Conservation (phyloP, 2,888 invertebrate genomes). For the Lochmaea crataegi region DNA sequence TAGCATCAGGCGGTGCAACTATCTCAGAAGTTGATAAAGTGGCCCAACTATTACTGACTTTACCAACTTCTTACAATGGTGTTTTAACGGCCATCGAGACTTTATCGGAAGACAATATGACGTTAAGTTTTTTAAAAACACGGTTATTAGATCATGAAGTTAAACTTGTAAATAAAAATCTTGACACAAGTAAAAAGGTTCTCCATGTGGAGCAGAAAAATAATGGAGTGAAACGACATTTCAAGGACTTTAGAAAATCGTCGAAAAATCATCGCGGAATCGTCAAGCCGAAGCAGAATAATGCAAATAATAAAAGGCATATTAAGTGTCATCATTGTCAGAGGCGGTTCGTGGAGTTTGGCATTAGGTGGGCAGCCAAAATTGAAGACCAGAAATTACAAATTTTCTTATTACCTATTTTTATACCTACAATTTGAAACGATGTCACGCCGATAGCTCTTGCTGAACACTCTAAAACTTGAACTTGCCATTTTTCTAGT, state of each 20-base stretch:
- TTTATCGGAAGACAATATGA: slow-evolving; percentile 54
- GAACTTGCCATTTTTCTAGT: too few species aligned
- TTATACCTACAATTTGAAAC: too few species aligned
- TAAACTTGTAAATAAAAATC: slow-evolving; percentile 35
- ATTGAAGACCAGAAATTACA: too few species aligned
- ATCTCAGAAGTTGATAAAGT: too few species aligned
- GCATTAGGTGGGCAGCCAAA: too few species aligned
- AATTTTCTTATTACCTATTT: too few species aligned
- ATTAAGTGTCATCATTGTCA: too few species aligned
- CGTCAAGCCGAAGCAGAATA: slow-evolving; percentile 4
- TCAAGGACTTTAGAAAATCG: slow-evolving; percentile 11
- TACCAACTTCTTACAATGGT: too few species aligned
- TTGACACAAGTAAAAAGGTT: slow-evolving; percentile 20
- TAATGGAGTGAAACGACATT: background rate
- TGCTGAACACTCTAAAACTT: too few species aligned
- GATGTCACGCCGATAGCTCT: too few species aligned
- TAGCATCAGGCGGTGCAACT: background rate
- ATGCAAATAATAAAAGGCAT: slow-evolving; percentile 18
- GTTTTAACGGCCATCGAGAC: slow-evolving; percentile 56
- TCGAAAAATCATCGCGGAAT: slow-evolving; percentile 4
- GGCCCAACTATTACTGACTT: too few species aligned
- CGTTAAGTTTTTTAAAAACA: slow-evolving; percentile 58
- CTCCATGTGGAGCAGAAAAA: slow-evolving; percentile 6
- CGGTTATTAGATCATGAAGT: slow-evolving; percentile 46
- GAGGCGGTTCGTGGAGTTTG: too few species aligned